Conservation (phyloP, 2,113 vertebrate species). For the Tetrao urogallus region DNA sequence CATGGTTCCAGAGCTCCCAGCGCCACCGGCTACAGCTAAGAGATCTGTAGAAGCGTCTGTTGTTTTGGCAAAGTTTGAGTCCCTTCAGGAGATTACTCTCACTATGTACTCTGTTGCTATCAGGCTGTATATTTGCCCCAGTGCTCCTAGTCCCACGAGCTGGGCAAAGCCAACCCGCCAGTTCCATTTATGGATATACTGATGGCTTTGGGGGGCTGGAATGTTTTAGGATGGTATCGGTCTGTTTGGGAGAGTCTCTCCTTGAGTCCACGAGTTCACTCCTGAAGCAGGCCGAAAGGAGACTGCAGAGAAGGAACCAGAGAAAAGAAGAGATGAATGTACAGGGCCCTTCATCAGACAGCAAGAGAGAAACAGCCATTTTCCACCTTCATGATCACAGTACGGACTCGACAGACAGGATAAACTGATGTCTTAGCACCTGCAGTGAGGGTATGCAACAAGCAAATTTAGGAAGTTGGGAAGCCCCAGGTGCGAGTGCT, state of each 20-base stretch:
- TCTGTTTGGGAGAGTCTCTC: conserved; percentile 90
- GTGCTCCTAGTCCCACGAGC: conserved; percentile 68
- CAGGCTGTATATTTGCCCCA: conserved; percentile 64
- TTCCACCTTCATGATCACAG: conserved; percentile 81
- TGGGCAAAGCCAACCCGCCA: background rate
- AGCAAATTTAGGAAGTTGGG: background rate
- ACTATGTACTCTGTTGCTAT: conserved; percentile 54
- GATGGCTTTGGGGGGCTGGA: conserved; percentile 78
- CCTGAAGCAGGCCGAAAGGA: conserved; percentile 92
- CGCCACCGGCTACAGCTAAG: background rate
- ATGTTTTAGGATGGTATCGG: conserved; percentile 85
- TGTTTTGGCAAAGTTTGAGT: conserved; percentile 69
- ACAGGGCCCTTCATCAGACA: conserved; percentile 35
- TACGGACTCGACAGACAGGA: background rate
- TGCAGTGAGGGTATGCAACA: background rate
- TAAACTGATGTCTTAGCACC: background rate
- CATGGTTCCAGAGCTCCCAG: conserved; percentile 74
- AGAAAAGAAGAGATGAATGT: conserved; percentile 79
- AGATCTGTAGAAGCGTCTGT: conserved; percentile 57
- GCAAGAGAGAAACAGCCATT: conserved; percentile 46
- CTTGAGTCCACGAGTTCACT: conserved; percentile 88
- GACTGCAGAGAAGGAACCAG: conserved; percentile 90
- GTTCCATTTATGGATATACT: conserved; percentile 73
- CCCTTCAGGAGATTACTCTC: conserved; percentile 72
- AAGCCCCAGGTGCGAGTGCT: background rate